Percentiles rank a stretch among this genome's conserved stretches.
phyloP scores from a whole-genome alignment of 2,113 vertebrate species.

The Phalacrocorax pelagicus region DNA sequence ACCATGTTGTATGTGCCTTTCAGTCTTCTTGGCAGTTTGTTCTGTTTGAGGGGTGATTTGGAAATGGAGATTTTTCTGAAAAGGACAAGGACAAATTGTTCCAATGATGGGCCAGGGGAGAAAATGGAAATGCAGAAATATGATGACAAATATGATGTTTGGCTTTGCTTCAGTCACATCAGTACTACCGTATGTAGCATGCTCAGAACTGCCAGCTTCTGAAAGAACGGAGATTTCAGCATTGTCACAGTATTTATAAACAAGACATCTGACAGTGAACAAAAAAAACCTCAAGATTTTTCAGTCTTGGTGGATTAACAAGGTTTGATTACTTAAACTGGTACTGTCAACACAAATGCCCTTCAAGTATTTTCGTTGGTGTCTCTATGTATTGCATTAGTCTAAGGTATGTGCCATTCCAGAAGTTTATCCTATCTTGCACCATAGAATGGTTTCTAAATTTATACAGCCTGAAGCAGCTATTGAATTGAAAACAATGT shows the following conservation, averaged over 20 bases:
- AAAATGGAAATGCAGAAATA: conserved; percentile 28
- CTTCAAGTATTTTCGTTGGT: conserved; percentile 12
- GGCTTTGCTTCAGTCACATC: conserved; percentile 27
- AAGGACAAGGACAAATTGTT: conserved; percentile 30
- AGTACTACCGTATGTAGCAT: neutral
- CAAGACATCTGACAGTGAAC: neutral
- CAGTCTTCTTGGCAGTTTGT: conserved; percentile 1
- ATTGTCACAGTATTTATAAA: neutral
- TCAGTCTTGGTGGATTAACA: neutral
- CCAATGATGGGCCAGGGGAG: neutral
- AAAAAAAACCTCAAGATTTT: neutral
- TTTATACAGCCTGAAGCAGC: neutral
- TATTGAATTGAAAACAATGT: conserved; percentile 1
- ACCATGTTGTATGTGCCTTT: neutral
- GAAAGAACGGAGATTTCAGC: neutral
- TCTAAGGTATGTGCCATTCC: neutral
- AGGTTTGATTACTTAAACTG: neutral
- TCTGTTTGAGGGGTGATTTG: conserved; percentile 17
- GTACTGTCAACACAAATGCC: neutral
- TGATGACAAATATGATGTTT: neutral
- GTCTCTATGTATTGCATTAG: neutral
- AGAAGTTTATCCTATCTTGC: neutral
- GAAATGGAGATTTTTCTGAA: neutral
- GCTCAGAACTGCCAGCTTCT: neutral
- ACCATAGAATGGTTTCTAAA: neutral